Percentiles rank a stretch among this genome's conserved stretches.
These are phyloP conservation scores for Calephelis perditalis DNA, from an alignment of 2,888 invertebrate species.

Conservation along the genomic window DNA sequence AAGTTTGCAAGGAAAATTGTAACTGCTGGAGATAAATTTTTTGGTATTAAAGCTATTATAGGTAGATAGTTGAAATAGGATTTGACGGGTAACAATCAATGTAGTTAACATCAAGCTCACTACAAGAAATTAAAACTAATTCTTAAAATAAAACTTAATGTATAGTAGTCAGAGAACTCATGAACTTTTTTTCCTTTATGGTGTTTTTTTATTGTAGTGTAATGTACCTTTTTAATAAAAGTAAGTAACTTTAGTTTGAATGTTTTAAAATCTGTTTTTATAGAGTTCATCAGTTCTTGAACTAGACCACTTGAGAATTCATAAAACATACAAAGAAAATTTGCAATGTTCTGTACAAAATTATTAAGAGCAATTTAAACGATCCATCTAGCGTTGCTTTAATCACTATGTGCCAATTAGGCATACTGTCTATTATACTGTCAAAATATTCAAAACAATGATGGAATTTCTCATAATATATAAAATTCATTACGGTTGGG, in stretches of 20 bases:
- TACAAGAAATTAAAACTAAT: neutral
- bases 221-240: too few species aligned
- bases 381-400: neutral
- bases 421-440: too few species aligned
- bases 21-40: too few species aligned
- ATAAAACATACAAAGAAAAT: neutral
- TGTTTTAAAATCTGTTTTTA: neutral
- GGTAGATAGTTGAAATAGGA: neutral
- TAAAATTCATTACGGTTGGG: too few species aligned
- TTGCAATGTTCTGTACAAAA: neutral
- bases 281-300: neutral
- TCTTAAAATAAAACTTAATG: neutral
- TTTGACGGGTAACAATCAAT: neutral
- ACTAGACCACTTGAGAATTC: neutral
- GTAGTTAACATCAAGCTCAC: neutral
- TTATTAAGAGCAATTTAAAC: neutral
- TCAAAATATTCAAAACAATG: too few species aligned
- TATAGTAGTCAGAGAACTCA: slow-evolving; percentile 1
- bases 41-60: too few species aligned
- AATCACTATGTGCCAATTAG: too few species aligned
- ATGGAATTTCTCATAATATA: too few species aligned
- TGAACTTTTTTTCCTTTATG: neutral
- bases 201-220: neutral
- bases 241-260: too few species aligned
- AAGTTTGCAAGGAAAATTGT: too few species aligned